Percentiles rank a stretch among this genome's conserved stretches.
phyloP scores from a whole-genome alignment of 2,113 vertebrate genomes.

The Callaeas wilsoni region DNA sequence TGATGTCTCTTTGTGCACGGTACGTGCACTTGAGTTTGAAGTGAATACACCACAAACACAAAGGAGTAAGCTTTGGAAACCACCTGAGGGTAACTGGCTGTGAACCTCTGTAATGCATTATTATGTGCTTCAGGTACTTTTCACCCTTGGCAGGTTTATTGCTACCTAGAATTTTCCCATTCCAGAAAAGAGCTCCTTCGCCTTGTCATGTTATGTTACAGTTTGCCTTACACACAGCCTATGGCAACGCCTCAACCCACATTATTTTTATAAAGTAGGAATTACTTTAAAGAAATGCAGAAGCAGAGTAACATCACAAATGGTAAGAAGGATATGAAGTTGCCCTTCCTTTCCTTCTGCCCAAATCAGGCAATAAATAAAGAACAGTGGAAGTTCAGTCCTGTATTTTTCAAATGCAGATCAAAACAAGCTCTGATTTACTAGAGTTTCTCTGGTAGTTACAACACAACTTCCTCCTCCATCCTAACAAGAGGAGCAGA shows the following conservation, averaged over 20 bases:
- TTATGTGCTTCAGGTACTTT: neutral
- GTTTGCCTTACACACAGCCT: neutral
- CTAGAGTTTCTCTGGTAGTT: neutral
- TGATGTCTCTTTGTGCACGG: neutral
- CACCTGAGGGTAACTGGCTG: neutral
- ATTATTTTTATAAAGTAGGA: neutral
- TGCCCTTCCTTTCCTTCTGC: neutral
- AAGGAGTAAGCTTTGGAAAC: neutral
- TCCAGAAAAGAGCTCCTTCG: neutral
- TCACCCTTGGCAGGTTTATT: neutral
- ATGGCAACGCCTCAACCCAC: rapidly evolving
- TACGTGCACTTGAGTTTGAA: neutral
- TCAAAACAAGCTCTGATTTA: neutral
- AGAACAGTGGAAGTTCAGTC: neutral
- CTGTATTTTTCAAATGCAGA: neutral
- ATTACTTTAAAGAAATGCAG: neutral
- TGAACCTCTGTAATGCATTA: neutral
- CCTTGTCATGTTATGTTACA: neutral
- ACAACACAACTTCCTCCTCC: neutral
- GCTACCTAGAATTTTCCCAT: neutral
- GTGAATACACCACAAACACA: neutral
- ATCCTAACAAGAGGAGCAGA: neutral
- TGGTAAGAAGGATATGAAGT: neutral
- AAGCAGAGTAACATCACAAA: neutral
- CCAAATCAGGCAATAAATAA: neutral